Evolutionary conservation across 1,140 invertebrate species (phyloP), one percentile per base, ranked within the genome.

Genomic region (Drosophila lacteicornis): DNA sequence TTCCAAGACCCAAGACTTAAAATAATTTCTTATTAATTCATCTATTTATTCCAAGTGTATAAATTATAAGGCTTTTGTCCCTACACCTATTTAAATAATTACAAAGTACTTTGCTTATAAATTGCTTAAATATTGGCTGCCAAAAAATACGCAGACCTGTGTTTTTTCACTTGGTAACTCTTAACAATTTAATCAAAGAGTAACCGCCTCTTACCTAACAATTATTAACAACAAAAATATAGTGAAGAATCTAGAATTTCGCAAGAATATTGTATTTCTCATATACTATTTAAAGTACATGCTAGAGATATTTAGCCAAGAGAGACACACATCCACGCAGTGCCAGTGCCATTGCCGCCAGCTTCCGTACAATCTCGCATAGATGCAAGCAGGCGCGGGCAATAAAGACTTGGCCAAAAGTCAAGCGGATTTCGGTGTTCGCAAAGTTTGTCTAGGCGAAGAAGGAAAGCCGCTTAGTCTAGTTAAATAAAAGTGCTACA

Each of bases 401-500:
- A 47, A 78, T 80, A 74, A 77, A 80, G 76, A 63, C 80, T 83
- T 77, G 76, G 76, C 76, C 83, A 83, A 83, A 88, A 87, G 84
- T 87, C 80, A 74, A 83, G 80, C 83, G 71, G 84, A 80, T 87
- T 88, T 87, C 61, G 84, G 83, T 62, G 66, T 49, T 55, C 63
- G 57, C 53, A 83, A 88, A 87, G 84, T 87, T 87, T 87, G 84
- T 78, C 76, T 87, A 76, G 76, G 67, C 84, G 40, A 55, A 55
- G 53, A 55, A 40, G 53, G 13, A 88, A 87, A 87, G 80, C 83
- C 77, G 83, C 83, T 88, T 88, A 87, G 76, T 66, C 80, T 88
- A 88, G 80, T 87, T 88, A 87, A 87, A 87, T 88, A 87, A 88
- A 87, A 87, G 80, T 77, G 60, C 51, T 57, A 71, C 75, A 75